Evolutionary conservation across 37 sponge, comb jelly and placozoan species (phyloP).

Genomic region (Crambe crambe): DNA sequence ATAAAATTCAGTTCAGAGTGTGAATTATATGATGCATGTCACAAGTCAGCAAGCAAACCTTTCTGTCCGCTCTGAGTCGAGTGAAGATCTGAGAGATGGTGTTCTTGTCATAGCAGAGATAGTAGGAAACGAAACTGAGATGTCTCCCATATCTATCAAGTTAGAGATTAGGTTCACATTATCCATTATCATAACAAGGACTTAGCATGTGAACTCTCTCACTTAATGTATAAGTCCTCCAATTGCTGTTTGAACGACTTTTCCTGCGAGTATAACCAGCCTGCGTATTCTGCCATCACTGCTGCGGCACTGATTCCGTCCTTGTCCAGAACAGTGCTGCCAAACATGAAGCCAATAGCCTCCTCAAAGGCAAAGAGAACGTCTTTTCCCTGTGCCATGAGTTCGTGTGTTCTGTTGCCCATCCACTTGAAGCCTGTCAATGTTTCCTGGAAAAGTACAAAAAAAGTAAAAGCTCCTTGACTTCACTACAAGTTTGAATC

Average conservation of each 20-base stretch:
- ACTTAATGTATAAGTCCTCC: slow-evolving; percentile 75
- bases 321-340: slow-evolving; percentile 91
- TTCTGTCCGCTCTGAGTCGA: slow-evolving; percentile 46
- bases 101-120: slow-evolving; percentile 71
- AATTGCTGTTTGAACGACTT: slow-evolving; percentile 73
- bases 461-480: too few species aligned
- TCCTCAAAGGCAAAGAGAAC: slow-evolving; percentile 97
- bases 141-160: slow-evolving; percentile 73
- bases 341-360: slow-evolving; percentile 99
- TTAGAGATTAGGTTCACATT: neutral
- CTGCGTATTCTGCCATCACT: slow-evolving; percentile 79
- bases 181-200: too few species aligned
- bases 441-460: slow-evolving; percentile 63
- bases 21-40: neutral
- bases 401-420: slow-evolving; percentile 85
- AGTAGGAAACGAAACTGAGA: slow-evolving; percentile 76
- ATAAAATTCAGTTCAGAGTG: neutral
- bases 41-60: slow-evolving; percentile 43
- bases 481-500: neutral
- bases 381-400: slow-evolving; percentile 65
- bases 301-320: slow-evolving; percentile 95
- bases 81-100: slow-evolving; percentile 66
- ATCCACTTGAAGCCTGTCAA: slow-evolving; percentile 99
- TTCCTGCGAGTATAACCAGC: slow-evolving; percentile 65
- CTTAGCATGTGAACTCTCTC: neutral